These are phyloP conservation scores for Syngnathus acus DNA, from an alignment of 2,797 vertebrate species.

Conservation along the genomic window DNA sequence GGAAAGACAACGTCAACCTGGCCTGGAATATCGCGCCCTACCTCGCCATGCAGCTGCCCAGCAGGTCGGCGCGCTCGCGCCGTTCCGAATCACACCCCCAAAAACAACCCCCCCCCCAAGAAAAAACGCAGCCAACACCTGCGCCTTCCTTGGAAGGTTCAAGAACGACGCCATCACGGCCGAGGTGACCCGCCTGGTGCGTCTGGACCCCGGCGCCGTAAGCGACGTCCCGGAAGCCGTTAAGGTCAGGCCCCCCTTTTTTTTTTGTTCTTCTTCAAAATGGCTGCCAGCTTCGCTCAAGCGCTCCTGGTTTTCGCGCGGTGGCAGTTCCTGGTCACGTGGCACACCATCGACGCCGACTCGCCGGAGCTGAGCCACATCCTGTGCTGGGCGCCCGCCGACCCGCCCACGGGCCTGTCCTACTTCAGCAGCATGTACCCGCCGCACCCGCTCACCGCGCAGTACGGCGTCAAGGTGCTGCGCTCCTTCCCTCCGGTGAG, in stretches of 20 bases:
- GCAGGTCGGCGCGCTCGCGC: slow-evolving; percentile 58
- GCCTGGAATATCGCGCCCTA: slow-evolving; percentile 93
- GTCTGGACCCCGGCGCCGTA: slow-evolving; percentile 89
- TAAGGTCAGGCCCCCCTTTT: slow-evolving; percentile 66
- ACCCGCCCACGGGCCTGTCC: slow-evolving; percentile 91
- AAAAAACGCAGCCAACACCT: not conserved
- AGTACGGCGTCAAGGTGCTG: slow-evolving; percentile 94
- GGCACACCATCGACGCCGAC: slow-evolving; percentile 95
- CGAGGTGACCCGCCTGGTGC: slow-evolving; percentile 91
- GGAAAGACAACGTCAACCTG: slow-evolving; percentile 96
- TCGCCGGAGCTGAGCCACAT: slow-evolving; percentile 94
- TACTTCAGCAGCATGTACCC: slow-evolving; percentile 99
- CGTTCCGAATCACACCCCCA: too few relatives aligned
- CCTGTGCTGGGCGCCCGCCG: slow-evolving; percentile 89
- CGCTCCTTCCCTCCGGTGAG: slow-evolving; percentile 91
- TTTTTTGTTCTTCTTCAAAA: not conserved
- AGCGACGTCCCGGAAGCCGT: slow-evolving; percentile 92
- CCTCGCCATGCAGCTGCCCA: slow-evolving; percentile 88
- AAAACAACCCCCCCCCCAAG: too few relatives aligned
- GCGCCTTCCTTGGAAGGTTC: slow-evolving; percentile 69
- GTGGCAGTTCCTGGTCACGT: slow-evolving; percentile 89
- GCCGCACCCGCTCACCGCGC: slow-evolving; percentile 91
- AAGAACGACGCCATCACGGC: slow-evolving; percentile 94
- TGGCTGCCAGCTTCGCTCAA: too few relatives aligned
- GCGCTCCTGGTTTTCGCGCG: not conserved